Evolutionary conservation across 1,140 invertebrate species (phyloP), one percentile per base, ranked within the genome.

Genomic region (Drosophila dunni): DNA sequence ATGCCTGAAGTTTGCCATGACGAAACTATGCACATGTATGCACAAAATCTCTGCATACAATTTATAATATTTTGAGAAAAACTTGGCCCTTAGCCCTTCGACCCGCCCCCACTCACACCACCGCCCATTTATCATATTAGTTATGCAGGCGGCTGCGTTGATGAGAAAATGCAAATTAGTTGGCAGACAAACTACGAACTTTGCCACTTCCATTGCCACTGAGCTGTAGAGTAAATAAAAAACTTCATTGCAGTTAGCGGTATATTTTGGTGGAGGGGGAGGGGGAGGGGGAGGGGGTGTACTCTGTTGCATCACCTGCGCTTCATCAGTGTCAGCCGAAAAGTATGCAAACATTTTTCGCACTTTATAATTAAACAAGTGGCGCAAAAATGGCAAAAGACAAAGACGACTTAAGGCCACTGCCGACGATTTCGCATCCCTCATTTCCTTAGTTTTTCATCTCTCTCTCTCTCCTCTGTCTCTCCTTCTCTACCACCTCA

Each of bases 111-210:
- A 13, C 38, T 9, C 13, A 24, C 17, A 10, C 29, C 13, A 9
- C 2, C 20, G 24, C 29, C n/a, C 42, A 24, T 50, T 57, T 54
- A 65, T 54, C 69, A 66, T 81, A 86, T 86, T 88, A 86, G 82
- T 79, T 86, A 86, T 85, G 83, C 82, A 85, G 83, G 70, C 83
- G 75, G 66, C 75, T 78, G 79, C 73, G 80, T 86, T 88, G 83
- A 88, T 88, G 83, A 88, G 83, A 88, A 88, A 83, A 88, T 88
- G 83, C 83, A 88, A 88, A 88, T 88, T 88, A 88, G 83, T 88
- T 88, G 73, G 46, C 60, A 71, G 67, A 74, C 71, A 74, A 74
- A 74, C 71, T 48, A 46, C 68, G 79, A 85, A 85, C 82, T 85
- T 86, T 88, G 79, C 83, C 75, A 75, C 77, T 71, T 74, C 68